A percentile compares a stretch with the other conserved stretches of the same genome.
Evolutionary conservation across 2,888 invertebrate species (phyloP).

Genomic region (Masnerella sp.): DNA sequence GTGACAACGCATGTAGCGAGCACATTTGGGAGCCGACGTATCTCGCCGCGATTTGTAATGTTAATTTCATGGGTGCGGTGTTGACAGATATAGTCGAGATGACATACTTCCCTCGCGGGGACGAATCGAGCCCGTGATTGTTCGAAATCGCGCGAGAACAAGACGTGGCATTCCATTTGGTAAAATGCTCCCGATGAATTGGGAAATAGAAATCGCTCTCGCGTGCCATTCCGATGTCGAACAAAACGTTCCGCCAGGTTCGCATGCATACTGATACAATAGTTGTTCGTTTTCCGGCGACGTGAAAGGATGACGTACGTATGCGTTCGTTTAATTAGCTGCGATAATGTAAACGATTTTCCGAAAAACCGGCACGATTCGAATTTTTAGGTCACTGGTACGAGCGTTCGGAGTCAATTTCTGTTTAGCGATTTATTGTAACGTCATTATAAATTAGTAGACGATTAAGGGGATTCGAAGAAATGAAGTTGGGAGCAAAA

Average conservation of each 20-base stretch:
- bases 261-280: constrained; percentile 45
- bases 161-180: constrained; percentile 40
- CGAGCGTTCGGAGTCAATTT: neutral
- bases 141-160: constrained; percentile 44
- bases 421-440: constrained; percentile 20
- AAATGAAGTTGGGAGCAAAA: too few relatives aligned
- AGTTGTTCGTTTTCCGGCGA: constrained; percentile 28
- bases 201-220: constrained; percentile 51
- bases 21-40: constrained; percentile 9
- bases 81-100: constrained; percentile 46
- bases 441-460: too few relatives aligned
- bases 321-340: constrained; percentile 31
- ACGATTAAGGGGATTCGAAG: too few relatives aligned
- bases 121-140: constrained; percentile 42
- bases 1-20: constrained; percentile 1
- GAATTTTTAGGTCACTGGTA: constrained; percentile 33
- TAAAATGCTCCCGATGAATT: constrained; percentile 45
- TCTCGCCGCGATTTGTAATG: constrained; percentile 41
- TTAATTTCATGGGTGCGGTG: constrained; percentile 53
- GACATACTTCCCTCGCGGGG: constrained; percentile 43
- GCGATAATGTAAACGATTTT: constrained; percentile 34
- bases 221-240: constrained; percentile 52
- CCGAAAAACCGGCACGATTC: constrained; percentile 1
- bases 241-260: constrained; percentile 46
- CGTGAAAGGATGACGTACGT: constrained; percentile 31